These are phyloP conservation scores for Tiliqua scincoides DNA, from an alignment of 2,113 vertebrate genomes.

Conservation along the genomic window DNA sequence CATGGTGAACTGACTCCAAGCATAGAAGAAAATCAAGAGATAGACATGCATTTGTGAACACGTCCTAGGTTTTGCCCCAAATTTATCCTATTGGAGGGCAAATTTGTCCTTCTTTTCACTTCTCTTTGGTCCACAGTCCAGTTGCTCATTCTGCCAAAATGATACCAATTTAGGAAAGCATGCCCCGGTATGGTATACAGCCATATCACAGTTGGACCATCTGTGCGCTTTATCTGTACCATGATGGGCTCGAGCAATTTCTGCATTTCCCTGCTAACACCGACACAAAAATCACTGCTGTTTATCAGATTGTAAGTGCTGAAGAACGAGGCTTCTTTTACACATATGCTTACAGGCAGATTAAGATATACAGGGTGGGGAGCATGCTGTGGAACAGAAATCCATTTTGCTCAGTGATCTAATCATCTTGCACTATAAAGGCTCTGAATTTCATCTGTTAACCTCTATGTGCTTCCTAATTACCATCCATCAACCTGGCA, in stretches of 20 bases:
- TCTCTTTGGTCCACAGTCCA: background rate
- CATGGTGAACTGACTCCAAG: background rate
- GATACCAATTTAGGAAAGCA: background rate
- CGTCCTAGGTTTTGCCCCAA: background rate
- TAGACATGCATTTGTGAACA: background rate
- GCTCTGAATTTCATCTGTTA: conserved; percentile 15
- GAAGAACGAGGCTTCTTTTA: conserved; percentile 23
- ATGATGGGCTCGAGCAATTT: conserved; percentile 7
- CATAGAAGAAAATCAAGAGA: background rate
- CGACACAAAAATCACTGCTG: conserved; percentile 15
- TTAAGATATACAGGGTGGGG: background rate
- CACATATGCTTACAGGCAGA: conserved; percentile 18
- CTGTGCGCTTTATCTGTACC: conserved; percentile 15
- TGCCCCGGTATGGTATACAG: background rate
- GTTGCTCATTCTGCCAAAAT: conserved; percentile 1
- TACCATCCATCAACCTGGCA: conserved; percentile 1
- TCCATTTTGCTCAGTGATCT: conserved; percentile 16
- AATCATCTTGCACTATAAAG: conserved; percentile 22
- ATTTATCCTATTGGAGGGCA: background rate
- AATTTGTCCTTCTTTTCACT: background rate
- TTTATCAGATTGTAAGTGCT: background rate
- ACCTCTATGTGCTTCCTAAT: conserved; percentile 12
- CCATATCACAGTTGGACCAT: conserved; percentile 9
- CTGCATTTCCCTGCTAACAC: conserved; percentile 28
- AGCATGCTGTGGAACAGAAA: conserved; percentile 21